A percentile compares a stretch with the other conserved stretches of the same genome.
phyloP scores from a whole-genome alignment of 2,113 vertebrate genomes.

The Bujurquina vittata region DNA sequence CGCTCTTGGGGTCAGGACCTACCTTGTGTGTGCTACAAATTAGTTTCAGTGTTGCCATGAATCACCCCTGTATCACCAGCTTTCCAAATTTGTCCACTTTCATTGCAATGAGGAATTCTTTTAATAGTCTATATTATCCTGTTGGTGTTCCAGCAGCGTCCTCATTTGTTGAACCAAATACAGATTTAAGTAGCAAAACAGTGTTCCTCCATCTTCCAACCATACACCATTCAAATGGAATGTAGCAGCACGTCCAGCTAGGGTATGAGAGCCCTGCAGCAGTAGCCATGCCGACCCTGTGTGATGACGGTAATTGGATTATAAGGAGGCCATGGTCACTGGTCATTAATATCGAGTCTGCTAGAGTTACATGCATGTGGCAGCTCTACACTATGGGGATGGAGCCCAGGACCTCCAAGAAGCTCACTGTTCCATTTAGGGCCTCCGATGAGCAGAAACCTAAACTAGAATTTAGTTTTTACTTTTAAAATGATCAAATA shows the following conservation, averaged over 20 bases:
- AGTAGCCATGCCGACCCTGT: constrained; percentile 57
- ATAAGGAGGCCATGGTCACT: constrained; percentile 66
- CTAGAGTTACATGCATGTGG: constrained; percentile 61
- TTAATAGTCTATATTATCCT: constrained; percentile 19
- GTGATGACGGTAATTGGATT: constrained; percentile 74
- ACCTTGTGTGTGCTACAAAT: constrained; percentile 41
- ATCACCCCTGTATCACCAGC: constrained; percentile 14
- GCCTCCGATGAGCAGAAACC: constrained; percentile 18
- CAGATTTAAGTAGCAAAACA: constrained; percentile 59
- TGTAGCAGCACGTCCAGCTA: constrained; percentile 57
- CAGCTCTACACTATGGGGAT: constrained; percentile 53
- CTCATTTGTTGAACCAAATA: constrained; percentile 41
- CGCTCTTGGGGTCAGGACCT: constrained; percentile 51
- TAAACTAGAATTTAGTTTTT: neutral
- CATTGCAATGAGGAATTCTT: constrained; percentile 14
- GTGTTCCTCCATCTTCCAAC: constrained; percentile 46
- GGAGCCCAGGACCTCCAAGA: constrained; percentile 33
- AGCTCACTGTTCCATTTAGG: neutral
- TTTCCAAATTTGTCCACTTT: constrained; percentile 40
- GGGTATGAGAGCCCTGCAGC: constrained; percentile 54
- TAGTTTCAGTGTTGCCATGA: constrained; percentile 15
- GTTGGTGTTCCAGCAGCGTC: constrained; percentile 33
- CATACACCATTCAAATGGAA: constrained; percentile 56
- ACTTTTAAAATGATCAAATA: neutral
- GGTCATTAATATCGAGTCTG: constrained; percentile 60